A percentile compares a stretch with the other conserved stretches of the same genome.
These are phyloP conservation scores for Formicarius rufipectus DNA, from an alignment of 2,113 vertebrate species.

Conservation along the genomic window DNA sequence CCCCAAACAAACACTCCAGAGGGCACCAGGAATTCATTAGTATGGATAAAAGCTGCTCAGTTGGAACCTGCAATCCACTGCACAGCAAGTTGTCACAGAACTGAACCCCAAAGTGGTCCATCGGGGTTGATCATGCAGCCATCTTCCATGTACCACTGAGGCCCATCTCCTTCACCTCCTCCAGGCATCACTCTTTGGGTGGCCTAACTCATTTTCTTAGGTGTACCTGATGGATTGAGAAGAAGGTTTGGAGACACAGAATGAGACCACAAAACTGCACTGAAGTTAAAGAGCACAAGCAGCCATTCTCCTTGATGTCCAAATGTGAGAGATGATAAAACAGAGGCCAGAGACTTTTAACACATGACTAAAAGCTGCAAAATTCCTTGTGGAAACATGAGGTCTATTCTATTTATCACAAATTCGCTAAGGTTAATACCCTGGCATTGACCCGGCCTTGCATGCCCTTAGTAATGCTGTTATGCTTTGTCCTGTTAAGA, in stretches of 20 bases:
- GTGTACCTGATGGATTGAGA: not conserved
- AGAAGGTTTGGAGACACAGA: not conserved
- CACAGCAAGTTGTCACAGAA: not conserved
- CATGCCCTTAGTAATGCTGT: not conserved
- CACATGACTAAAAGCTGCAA: not conserved
- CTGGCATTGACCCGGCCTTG: not conserved
- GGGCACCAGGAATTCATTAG: not conserved
- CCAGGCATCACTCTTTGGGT: not conserved
- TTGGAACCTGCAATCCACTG: not conserved
- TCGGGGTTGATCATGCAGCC: not conserved
- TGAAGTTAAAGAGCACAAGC: not conserved
- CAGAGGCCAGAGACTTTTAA: not conserved
- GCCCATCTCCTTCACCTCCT: not conserved
- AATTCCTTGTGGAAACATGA: not conserved
- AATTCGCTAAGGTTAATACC: slow-evolving; percentile 28
- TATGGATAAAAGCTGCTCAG: not conserved
- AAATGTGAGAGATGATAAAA: not conserved
- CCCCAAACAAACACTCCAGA: not conserved
- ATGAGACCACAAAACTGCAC: not conserved
- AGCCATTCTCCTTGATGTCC: not conserved
- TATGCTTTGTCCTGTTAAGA: not conserved
- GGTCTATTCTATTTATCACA: not conserved
- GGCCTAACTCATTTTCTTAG: not conserved
- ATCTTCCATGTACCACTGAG: accelerated
- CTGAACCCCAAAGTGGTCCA: not conserved